Evolutionary conservation across 92 coral and sea anemone species (phyloP).

Genomic region (Actinostola sp.): DNA sequence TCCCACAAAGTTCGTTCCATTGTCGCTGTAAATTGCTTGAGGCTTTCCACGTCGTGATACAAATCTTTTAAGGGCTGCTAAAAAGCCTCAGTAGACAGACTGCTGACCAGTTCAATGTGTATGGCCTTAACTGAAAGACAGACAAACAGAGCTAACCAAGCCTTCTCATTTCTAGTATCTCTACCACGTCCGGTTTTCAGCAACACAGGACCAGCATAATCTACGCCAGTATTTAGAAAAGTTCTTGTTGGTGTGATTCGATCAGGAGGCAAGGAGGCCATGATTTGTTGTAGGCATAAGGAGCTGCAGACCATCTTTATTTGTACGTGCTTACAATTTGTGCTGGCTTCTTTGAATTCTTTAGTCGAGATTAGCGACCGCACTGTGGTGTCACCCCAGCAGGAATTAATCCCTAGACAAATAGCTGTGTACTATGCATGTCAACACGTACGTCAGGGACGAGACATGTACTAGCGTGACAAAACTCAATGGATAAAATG

Average conservation of each 20-base stretch:
- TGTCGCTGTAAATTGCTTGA: background rate
- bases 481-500: too few species aligned
- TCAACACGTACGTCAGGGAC: too few species aligned
- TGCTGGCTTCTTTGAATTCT: too few species aligned
- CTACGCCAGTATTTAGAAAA: slow-evolving; percentile 4
- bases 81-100: slow-evolving; percentile 4
- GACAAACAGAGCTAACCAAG: background rate
- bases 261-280: too few species aligned
- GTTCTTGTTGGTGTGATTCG: background rate
- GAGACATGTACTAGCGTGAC: too few species aligned
- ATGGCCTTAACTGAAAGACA: background rate
- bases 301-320: too few species aligned
- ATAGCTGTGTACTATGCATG: too few species aligned
- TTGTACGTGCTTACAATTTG: too few species aligned
- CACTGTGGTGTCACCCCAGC: too few species aligned
- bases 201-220: slow-evolving; percentile 20
- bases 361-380: too few species aligned
- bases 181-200: background rate
- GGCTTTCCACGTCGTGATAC: slow-evolving; percentile 20
- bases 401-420: too few species aligned
- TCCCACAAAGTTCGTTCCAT: background rate
- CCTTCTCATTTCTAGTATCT: background rate
- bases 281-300: too few species aligned
- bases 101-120: slow-evolving; percentile 4
- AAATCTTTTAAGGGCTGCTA: slow-evolving; percentile 3